These are phyloP conservation scores for Peromyscus leucopus DNA, from an alignment of 2,113 vertebrate genomes.

Conservation along the genomic window DNA sequence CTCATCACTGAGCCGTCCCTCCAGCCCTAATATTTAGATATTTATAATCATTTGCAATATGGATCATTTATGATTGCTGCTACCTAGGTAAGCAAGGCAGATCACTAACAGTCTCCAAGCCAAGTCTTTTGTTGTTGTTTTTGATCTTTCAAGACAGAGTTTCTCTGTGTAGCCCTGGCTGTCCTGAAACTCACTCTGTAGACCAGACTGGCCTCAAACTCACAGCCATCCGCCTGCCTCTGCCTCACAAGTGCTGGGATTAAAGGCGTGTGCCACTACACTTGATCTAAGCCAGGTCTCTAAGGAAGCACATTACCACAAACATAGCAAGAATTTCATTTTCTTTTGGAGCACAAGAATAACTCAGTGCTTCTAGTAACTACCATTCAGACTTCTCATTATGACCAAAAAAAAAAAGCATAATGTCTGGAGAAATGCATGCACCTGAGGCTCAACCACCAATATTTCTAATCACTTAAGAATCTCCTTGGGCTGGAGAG, in stretches of 20 bases:
- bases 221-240: background rate
- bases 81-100: background rate
- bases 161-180: background rate
- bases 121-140: background rate
- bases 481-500: no score
- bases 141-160: background rate
- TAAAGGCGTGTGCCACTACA: background rate
- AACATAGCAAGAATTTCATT: background rate
- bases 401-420: background rate
- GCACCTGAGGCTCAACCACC: background rate
- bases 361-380: background rate
- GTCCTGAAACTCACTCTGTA: no score
- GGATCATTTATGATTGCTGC: background rate
- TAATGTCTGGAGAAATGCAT: background rate
- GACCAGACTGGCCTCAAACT: background rate
- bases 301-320: background rate
- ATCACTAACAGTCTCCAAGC: background rate
- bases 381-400: background rate
- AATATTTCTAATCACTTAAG: no score
- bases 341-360: background rate
- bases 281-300: background rate
- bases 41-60: background rate
- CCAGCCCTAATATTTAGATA: background rate
- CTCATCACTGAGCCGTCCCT: background rate
- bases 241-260: background rate